Base-by-base conservation (phyloP, 2,797 vertebrate genomes). In the Micrastur ruficollis region DNA sequence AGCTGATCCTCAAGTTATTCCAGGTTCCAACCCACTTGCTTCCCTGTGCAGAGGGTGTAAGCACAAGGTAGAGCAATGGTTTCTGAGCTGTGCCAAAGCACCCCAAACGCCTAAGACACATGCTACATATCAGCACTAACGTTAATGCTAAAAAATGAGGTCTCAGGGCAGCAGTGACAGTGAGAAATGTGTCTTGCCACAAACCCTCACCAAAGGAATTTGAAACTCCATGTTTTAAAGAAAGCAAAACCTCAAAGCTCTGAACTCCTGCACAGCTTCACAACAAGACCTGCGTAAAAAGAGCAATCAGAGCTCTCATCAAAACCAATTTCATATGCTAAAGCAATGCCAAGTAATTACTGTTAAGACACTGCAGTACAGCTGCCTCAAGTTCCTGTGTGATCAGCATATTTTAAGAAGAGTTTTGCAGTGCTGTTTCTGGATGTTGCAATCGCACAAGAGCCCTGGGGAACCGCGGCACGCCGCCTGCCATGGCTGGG, bases 321-420 rank as follows among this genome's bases (percentile, higher is more conserved):
- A 62, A 86, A 90, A 66, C 34, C 70, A 55, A 90, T 93, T 73
- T 66, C 70, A 52, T 27, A 40, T 85, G 78, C 92, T 67, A 82
- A 82, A 73, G 81, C 1, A 0, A 34, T 67, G 95, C 83, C 91
- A 88, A 73, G 62, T 76, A 70, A 91, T 92, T 93, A 85, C 15
- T 7, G 4, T 38, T 38, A 46, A 83, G 86, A n/a, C 62, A 34
- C 38, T 4, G 50, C 0, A 0, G 63, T 71, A 63, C 90, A 81
- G 81, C 74, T 94, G 74, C 61, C 89, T 62, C 34, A 1, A 52
- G 92, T 34, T 86, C 38, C 81, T 71, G 47, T 85, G 66, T 34
- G 71, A 90, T 63, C 86, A 91, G 90, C 67, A 61, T 61, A 59
- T 92, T 79, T 73, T 56, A 46, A 76, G 49, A 46, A 56, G 52